These are phyloP conservation scores for Turnix velox DNA, from an alignment of 2,113 vertebrate species.

Conservation along the genomic window DNA sequence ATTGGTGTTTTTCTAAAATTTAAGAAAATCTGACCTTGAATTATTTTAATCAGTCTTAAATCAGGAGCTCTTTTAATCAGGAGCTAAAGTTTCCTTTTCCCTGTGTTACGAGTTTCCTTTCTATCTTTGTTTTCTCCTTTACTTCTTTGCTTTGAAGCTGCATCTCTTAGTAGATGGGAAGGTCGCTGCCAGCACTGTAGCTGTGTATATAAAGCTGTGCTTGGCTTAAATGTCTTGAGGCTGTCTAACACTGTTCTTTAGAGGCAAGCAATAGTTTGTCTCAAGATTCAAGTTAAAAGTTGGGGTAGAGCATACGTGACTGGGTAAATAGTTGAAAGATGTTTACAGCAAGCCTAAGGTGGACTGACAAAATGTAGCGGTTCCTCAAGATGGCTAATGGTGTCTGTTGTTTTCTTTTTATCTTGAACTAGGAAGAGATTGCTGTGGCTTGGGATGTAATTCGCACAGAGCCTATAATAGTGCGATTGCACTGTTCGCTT, in stretches of 20 bases:
- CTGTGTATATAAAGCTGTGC: neutral
- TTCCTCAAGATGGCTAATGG: neutral
- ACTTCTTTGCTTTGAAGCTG: neutral
- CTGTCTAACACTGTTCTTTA: neutral
- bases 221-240: neutral
- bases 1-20: neutral
- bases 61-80: too few species aligned
- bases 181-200: neutral
- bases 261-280: neutral
- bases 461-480: slow-evolving; percentile 86
- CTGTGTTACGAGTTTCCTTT: neutral
- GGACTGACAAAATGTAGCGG: neutral
- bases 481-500: slow-evolving; percentile 88
- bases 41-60: neutral
- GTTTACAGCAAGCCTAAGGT: neutral
- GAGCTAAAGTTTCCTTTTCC: neutral
- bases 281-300: neutral
- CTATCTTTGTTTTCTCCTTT: neutral
- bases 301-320: neutral
- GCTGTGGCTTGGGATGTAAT: slow-evolving; percentile 90
- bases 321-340: neutral
- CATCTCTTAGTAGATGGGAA: neutral
- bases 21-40: neutral
- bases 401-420: slow-evolving; percentile 8
- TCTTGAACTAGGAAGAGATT: slow-evolving; percentile 84